Evolutionary conservation across 2,888 invertebrate genomes (phyloP), one percentile per base, ranked within the genome.

Genomic region (Priocnemis perturbator): DNA sequence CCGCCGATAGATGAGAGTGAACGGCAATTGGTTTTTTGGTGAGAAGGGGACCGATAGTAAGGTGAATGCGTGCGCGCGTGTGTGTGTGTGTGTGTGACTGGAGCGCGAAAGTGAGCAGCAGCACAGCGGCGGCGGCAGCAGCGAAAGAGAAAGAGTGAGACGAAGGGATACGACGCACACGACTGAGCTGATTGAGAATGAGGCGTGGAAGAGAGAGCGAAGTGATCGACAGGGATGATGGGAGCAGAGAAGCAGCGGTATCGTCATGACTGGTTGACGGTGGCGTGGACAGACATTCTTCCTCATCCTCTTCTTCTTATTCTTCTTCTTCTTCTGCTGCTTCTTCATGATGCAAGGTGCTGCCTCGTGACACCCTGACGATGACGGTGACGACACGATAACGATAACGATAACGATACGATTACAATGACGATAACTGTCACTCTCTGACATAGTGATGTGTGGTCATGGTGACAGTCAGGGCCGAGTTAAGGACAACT

Each of bases 221-320:
- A 23, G 50, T 44, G 86, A 89, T 70, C 7, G 37, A 9, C 37
- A 37, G 37, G 86, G 87, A 72, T 88, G 88, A 85, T 89, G 89
- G 85, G 88, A 87, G 81, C 81, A 87, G 70, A 85, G 87, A 26
- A 26, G 26, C 26, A 26, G 81, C 81, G 87, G 70, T 90, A 85
- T 87, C 91, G 87, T 89, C 90, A 86, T 88, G 90, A 90, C 82
- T 90, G 90, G 74, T 89, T 90, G 83, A 88, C 90, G 82, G 90
- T 26, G 26, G 26, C 82, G 81, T 90, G 90, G 69, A 72, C 73
- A 74, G 73, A 90, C 74, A 3, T 26, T 26, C 26, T 26, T 26
- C 26, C 3, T 26, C 26, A 5, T 26, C 5, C 26, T n/a, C n/a
- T n/a, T n/a, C n/a, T n/a, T n/a, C n/a, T n/a, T n/a, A n/a, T n/a